A percentile compares a stretch with the other conserved stretches of the same genome.
Evolutionary conservation across 1,140 invertebrate genomes (phyloP).

Genomic region (Eupristina koningsbergeri): DNA sequence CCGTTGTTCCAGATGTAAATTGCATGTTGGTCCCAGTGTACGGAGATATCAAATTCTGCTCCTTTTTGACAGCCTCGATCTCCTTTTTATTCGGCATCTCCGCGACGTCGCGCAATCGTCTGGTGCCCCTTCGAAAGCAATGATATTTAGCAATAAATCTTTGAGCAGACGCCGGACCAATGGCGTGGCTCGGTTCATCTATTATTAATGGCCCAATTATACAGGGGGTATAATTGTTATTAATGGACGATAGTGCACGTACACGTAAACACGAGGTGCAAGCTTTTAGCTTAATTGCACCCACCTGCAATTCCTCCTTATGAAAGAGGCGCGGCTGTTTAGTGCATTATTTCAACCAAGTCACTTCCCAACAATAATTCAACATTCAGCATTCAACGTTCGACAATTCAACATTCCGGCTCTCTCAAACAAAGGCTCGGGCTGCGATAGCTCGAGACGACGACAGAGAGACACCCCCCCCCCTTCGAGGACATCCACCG

Average conservation of each 20-base stretch:
- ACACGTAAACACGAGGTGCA: background rate
- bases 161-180: background rate
- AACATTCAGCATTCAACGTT: background rate
- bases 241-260: background rate
- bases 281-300: slow-evolving; percentile 24
- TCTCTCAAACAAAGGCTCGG: background rate
- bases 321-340: slow-evolving; percentile 6
- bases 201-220: background rate
- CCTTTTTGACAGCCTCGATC: slow-evolving; percentile 58
- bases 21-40: slow-evolving; percentile 85
- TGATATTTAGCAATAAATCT: background rate
- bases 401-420: background rate
- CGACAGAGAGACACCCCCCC: too few relatives aligned
- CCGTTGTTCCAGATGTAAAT: slow-evolving; percentile 93
- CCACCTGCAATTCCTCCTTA: background rate
- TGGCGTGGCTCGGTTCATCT: background rate
- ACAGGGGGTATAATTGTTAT: slow-evolving; percentile 1
- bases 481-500: too few relatives aligned
- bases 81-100: slow-evolving; percentile 62
- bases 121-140: slow-evolving; percentile 74
- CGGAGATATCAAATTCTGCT: slow-evolving; percentile 74
- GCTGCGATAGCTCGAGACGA: background rate
- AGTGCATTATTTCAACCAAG: background rate
- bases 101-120: slow-evolving; percentile 76
- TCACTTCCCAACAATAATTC: background rate